Evolutionary conservation across 2,888 invertebrate genomes (phyloP).

Genomic region (Gastracanthus pulcherrimus): DNA sequence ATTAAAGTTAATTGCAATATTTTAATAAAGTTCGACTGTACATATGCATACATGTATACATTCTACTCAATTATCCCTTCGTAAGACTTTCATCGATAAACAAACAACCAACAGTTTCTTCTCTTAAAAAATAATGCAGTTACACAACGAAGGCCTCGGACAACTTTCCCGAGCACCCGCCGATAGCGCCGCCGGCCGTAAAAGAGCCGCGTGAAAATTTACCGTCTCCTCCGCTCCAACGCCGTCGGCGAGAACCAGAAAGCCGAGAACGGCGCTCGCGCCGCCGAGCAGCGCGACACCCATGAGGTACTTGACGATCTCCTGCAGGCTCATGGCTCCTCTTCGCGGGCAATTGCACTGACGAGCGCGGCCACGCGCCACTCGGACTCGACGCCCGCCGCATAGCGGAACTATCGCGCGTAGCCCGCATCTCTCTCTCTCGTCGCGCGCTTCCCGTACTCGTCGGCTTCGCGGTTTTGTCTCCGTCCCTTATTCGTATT

Average conservation of each 20-base stretch:
- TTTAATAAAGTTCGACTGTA: too few relatives aligned
- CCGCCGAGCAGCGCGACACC: conserved; percentile 50
- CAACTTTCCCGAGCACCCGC: too few relatives aligned
- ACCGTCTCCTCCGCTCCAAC: neutral
- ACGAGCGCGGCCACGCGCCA: neutral
- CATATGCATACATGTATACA: too few relatives aligned
- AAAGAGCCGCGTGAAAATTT: neutral
- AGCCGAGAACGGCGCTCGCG: too few relatives aligned
- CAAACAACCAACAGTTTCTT: too few relatives aligned
- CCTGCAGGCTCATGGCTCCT: conserved; percentile 71
- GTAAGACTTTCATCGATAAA: too few relatives aligned
- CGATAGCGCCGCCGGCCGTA: too few relatives aligned
- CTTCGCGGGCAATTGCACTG: neutral
- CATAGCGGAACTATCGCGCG: conserved; percentile 59
- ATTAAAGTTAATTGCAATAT: too few relatives aligned
- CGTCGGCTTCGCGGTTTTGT: neutral
- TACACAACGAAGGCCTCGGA: too few relatives aligned
- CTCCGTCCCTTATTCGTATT: neutral
- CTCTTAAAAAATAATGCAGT: too few relatives aligned
- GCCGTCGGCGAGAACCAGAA: neutral
- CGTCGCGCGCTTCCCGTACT: neutral
- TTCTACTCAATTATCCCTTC: too few relatives aligned
- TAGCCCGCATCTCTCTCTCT: conserved; percentile 65
- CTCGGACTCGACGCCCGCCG: neutral
- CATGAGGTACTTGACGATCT: conserved; percentile 69